Evolutionary conservation across 1,140 invertebrate species (phyloP).

Genomic region (Onthophagus taurus): DNA sequence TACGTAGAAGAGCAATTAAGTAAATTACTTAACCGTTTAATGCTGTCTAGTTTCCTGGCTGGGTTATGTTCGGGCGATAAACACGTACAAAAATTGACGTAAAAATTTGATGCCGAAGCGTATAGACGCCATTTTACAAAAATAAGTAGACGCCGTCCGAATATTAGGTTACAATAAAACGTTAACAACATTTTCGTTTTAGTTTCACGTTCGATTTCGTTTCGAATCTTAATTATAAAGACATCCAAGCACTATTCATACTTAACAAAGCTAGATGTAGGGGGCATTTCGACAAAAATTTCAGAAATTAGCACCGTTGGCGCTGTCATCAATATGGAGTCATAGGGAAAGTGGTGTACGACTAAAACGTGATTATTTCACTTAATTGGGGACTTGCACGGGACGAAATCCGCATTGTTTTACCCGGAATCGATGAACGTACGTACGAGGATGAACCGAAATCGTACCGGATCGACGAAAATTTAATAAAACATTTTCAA

Average conservation of each 20-base stretch:
- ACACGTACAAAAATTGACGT: conserved; percentile 9
- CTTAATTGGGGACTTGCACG: too few relatives aligned
- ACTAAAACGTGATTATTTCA: not conserved
- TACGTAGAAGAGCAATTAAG: too few relatives aligned
- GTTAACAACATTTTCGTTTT: conserved; percentile 7
- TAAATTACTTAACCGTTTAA: too few relatives aligned
- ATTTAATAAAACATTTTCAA: conserved; percentile 10
- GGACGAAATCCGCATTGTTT: conserved; percentile 13
- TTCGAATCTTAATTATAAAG: conserved; percentile 7
- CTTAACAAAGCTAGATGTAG: conserved; percentile 45
- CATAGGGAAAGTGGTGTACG: conserved; percentile 26
- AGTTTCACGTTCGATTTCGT: not conserved
- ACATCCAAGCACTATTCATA: conserved; percentile 39
- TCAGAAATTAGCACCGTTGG: conserved; percentile 60
- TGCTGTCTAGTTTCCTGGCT: too few relatives aligned
- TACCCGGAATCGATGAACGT: conserved; percentile 12
- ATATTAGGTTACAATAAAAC: not conserved
- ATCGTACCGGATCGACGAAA: not conserved
- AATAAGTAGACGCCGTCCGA: conserved; percentile 9
- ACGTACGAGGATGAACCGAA: not conserved
- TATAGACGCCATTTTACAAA: conserved; percentile 15
- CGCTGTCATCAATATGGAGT: conserved; percentile 60
- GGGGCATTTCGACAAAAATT: conserved; percentile 61
- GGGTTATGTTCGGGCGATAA: too few relatives aligned
- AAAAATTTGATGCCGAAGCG: conserved; percentile 7